A percentile compares a stretch with the other conserved stretches of the same genome.
Evolutionary conservation across 2,113 vertebrate genomes (phyloP).

Genomic region (Rhynchomys soricoides): DNA sequence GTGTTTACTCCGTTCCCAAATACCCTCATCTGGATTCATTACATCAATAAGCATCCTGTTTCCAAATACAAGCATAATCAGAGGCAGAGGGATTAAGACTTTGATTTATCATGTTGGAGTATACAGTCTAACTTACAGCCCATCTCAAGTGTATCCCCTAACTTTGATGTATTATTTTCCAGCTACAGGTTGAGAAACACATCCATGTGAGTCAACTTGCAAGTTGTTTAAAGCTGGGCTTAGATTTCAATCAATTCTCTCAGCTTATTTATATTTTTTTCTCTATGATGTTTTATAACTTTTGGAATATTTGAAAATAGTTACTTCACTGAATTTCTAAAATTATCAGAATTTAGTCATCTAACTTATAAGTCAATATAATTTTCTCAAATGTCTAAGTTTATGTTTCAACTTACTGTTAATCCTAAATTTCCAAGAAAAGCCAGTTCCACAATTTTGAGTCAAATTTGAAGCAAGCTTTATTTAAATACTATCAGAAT

Average conservation of each 20-base stretch:
- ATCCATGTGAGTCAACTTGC: not conserved
- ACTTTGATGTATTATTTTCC: not conserved
- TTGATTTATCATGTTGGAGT: not conserved
- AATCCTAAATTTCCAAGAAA: not conserved
- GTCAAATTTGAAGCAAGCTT: not conserved
- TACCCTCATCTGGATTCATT: not conserved
- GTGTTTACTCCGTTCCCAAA: not conserved
- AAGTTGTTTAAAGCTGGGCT: not conserved
- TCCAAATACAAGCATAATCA: not conserved
- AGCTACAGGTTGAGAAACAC: not conserved
- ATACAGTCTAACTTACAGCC: not conserved
- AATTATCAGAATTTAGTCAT: not conserved
- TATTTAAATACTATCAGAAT: not conserved
- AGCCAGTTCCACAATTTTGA: not conserved
- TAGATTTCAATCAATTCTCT: too few relatives aligned
- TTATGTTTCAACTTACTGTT: not conserved
- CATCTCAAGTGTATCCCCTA: not conserved
- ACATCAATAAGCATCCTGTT: not conserved
- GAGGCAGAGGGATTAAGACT: not conserved
- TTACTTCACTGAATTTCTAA: conserved; percentile 12
- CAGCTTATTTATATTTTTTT: too few relatives aligned
- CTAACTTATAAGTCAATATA: not conserved
- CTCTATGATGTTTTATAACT: not conserved
- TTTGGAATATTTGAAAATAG: conserved; percentile 21
- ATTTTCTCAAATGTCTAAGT: not conserved